Conservation (phyloP, 2,113 vertebrate species). For the Mobula birostris region DNA sequence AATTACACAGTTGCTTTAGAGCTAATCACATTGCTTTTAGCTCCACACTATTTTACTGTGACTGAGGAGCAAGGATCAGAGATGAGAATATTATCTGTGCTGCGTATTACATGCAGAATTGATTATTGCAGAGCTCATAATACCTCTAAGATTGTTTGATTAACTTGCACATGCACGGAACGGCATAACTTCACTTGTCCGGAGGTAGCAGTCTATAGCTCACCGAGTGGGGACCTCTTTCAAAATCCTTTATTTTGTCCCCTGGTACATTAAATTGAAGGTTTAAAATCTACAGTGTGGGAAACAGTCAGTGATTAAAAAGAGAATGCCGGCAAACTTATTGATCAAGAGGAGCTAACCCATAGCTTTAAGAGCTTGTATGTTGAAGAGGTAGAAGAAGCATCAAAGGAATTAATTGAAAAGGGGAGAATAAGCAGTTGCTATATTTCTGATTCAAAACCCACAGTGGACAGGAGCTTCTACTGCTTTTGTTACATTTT, state of each 20-base stretch:
- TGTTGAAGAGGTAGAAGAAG: neutral
- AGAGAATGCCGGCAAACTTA: neutral
- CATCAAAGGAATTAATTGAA: neutral
- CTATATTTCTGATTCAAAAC: too few species aligned
- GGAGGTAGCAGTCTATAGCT: neutral
- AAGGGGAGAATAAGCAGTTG: too few species aligned
- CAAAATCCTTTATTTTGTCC: neutral
- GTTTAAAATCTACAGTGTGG: neutral
- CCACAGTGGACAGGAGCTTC: too few species aligned
- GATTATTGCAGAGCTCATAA: neutral
- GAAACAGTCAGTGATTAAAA: neutral
- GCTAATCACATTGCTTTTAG: neutral
- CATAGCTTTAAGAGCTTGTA: neutral
- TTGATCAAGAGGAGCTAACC: neutral
- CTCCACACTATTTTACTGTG: constrained; percentile 10
- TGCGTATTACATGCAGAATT: neutral
- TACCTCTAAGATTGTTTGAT: neutral
- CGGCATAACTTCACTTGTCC: neutral
- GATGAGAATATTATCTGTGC: neutral
- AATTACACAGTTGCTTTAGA: constrained; percentile 28
- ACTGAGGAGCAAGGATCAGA: neutral
- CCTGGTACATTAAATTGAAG: neutral
- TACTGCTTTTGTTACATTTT: too few species aligned
- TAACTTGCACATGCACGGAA: neutral
- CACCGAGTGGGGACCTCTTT: neutral